Evolutionary conservation across 2,888 invertebrate species (phyloP), one percentile per base, ranked within the genome.

Genomic region (Taenaris catops): DNA sequence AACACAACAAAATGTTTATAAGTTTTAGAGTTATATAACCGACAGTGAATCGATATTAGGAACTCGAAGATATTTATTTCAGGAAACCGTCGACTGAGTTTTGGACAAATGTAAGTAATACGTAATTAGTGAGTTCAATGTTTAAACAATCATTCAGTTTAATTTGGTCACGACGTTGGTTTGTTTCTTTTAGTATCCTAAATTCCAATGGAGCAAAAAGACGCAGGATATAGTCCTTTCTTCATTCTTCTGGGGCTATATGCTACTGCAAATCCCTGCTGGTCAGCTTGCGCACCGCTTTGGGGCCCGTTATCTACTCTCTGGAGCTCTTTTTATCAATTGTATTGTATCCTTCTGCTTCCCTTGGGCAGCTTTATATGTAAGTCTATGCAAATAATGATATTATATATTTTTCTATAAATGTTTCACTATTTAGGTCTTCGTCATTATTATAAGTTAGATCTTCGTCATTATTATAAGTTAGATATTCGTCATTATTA

Each of bases 241-340:
- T 1, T 87, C 89, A 0, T 90, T 90, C 49, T 89, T 88, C 53
- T 89, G 88, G 87, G 90, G 90, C 1, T 95, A 95, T 63, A 89
- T 93, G 41, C 45, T 91, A 1, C 89, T 92, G 11, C 94, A 94
- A 66, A 73, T 92, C 6, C 91, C 92, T 0, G 89, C 90, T 0
- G 94, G 94, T 0, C 88, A 91, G 43, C 58, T 95, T 32, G 92
- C 93, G 0, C 92, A 92, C 41, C 87, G 86, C 20, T 91, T 92
- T 58, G 94, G 95, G 2, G 92, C 93, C 1, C 91, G 92, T 41
- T 79, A 88, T 18, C 71, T 95, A 1, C 59, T 91, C 2, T 67
- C 87, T 0, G 59, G 72, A 0, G 89, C 92, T 0, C 69, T 93
- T 50, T 49, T 87, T 0, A 58, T 92, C 2, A 91, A 92, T 18